These are phyloP conservation scores for Pyrrhura leucotis DNA, from an alignment of 2,797 vertebrate genomes.

Conservation along the genomic window DNA sequence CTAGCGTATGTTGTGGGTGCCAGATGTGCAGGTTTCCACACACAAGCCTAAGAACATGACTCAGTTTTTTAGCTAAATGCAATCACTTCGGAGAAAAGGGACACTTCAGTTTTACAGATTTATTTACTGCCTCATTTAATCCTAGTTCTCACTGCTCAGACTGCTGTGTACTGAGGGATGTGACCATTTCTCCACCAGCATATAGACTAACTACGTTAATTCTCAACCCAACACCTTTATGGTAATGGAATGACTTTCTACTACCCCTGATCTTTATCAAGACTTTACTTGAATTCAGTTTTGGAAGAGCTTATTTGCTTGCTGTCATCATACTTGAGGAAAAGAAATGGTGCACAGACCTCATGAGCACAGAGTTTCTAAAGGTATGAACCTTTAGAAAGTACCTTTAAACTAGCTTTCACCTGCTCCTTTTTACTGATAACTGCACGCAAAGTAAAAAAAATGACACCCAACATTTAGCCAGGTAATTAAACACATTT, in stretches of 20 bases:
- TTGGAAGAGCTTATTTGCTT: not conserved
- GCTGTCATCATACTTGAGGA: not conserved
- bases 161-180: not conserved
- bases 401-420: not conserved
- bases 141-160: not conserved
- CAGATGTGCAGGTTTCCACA: conserved; percentile 44
- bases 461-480: not conserved
- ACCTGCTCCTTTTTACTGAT: not conserved
- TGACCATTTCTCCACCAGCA: not conserved
- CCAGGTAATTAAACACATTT: not conserved
- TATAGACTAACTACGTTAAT: not conserved
- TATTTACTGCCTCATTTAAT: not conserved
- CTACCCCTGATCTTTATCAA: not conserved
- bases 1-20: not conserved
- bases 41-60: not conserved
- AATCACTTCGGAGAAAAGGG: not conserved
- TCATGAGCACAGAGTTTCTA: not conserved
- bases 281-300: not conserved
- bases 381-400: not conserved
- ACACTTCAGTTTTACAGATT: not conserved
- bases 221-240: not conserved
- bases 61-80: not conserved
- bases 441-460: not conserved
- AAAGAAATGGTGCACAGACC: not conserved
- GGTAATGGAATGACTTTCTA: not conserved